Base-by-base conservation (phyloP, 2,888 invertebrate species). In the Agrotis ipsilon region DNA sequence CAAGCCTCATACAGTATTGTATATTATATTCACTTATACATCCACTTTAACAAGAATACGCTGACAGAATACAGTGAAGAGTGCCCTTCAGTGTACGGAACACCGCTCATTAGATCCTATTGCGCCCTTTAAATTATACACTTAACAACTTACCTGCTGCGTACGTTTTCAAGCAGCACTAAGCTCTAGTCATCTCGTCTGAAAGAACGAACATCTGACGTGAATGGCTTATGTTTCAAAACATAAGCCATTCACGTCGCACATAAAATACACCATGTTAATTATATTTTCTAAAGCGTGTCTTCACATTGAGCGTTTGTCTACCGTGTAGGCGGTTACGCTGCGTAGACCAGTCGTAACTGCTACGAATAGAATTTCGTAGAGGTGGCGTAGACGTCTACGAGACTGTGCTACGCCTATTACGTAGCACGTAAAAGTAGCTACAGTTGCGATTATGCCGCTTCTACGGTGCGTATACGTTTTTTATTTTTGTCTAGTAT, bases 1-100 rank as follows among this genome's bases (percentile, higher is more conserved):
- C 39, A 62, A 58, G 43, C 19, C 11, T 39, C 19, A 60, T 32
- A 0, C 46, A 57, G 45, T 11, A 39, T 11, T 9, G 55, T 45
- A 24, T 21, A 27, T 51, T 32, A 60, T 24, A 72, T 64, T 65
- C 48, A 71, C 32, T 65, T 58, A 58, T 55, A 54, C n/a, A 58
- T 62, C 69, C 69, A 46, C 81, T 69, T 68, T 32, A 61, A 14
- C 63, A 68, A 77, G 67, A 68, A 77, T 51, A 62, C 61, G 21
- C 78, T 55, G 62, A 55, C 70, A 78, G 77, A 80, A 73, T 57
- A 60, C 62, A 45, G 54, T 54, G 59, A 63, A 48, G 61, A 81
- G 81, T 74, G 68, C 82, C 75, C 83, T 75, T 78, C 72, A 79
- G 81, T 82, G 73, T 81, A 80, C 77, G 78, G 79, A 60, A 70